A percentile compares a stretch with the other conserved stretches of the same genome.
phyloP scores from a whole-genome alignment of 2,797 vertebrate species.

The Oreochromis grahami region DNA sequence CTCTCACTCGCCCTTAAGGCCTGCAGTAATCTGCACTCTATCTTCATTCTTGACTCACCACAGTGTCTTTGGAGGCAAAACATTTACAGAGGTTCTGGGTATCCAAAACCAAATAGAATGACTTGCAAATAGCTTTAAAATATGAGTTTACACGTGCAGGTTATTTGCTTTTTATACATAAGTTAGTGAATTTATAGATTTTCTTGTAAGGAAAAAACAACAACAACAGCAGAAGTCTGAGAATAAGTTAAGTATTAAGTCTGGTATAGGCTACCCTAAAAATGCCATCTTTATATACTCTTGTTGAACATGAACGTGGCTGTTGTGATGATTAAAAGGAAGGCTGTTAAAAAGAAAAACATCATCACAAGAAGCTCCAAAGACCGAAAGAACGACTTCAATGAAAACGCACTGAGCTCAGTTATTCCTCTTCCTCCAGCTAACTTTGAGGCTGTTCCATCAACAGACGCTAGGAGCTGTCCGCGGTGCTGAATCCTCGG shows the following conservation, averaged over 20 bases:
- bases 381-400: neutral
- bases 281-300: neutral
- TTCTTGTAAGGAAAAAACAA: neutral
- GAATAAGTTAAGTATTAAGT: neutral
- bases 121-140: neutral
- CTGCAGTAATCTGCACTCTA: neutral
- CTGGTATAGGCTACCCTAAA: neutral
- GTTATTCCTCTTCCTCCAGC: neutral
- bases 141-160: neutral
- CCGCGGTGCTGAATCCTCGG: constrained; percentile 83
- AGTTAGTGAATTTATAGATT: neutral
- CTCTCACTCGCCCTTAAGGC: neutral
- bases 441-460: constrained; percentile 63
- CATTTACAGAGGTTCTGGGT: neutral
- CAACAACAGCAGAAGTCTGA: neutral
- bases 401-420: neutral
- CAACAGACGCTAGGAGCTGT: constrained; percentile 79
- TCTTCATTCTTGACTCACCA: neutral
- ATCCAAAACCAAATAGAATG: neutral
- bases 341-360: neutral
- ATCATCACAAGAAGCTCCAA: neutral
- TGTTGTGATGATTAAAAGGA: neutral
- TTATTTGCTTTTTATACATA: neutral
- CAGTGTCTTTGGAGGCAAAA: neutral
- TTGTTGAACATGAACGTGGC: neutral